Percentiles rank a stretch among this genome's conserved stretches.
Conservation (phyloP, 2,113 vertebrate species). For the Aptenodytes forsteri region DNA sequence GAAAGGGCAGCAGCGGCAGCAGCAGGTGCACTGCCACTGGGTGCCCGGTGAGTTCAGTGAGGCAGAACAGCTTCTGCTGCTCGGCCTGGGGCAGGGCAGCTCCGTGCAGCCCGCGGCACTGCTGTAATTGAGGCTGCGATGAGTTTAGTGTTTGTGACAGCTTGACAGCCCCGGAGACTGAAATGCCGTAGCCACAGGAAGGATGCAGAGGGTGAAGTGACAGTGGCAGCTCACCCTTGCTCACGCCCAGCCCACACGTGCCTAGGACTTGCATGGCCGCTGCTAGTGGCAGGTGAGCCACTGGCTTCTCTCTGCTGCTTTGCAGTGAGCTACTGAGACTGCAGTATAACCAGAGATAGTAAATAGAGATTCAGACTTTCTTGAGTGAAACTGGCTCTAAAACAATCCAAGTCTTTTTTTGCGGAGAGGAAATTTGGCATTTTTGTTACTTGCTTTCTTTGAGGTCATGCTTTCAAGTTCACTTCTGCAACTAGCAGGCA, state of each 20-base stretch:
- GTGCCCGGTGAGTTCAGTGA: not conserved
- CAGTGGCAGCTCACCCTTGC: not conserved
- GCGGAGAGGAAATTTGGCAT: not conserved
- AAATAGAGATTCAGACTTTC: not conserved
- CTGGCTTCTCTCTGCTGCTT: not conserved
- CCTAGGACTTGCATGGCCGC: not conserved
- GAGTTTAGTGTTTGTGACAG: not conserved
- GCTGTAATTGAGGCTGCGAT: rapidly evolving
- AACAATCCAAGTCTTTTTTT: not conserved
- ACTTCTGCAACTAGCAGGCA: not conserved
- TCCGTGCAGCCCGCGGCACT: not conserved
- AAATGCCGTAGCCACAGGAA: not conserved
- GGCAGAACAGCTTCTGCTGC: not conserved
- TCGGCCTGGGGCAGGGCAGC: not conserved
- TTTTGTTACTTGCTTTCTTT: not conserved
- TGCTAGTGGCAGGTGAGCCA: not conserved
- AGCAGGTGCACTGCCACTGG: not conserved
- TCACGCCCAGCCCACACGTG: not conserved
- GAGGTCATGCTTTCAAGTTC: not conserved
- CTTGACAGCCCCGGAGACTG: not conserved
- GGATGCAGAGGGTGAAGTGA: not conserved
- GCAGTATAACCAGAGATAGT: not conserved
- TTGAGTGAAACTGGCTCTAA: not conserved
- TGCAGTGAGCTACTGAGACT: not conserved
- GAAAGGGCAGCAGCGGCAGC: not conserved